Percentiles rank a stretch among this genome's conserved stretches.
phyloP scores from a whole-genome alignment of 1,140 invertebrate species.

The Pteromalus puparum region DNA sequence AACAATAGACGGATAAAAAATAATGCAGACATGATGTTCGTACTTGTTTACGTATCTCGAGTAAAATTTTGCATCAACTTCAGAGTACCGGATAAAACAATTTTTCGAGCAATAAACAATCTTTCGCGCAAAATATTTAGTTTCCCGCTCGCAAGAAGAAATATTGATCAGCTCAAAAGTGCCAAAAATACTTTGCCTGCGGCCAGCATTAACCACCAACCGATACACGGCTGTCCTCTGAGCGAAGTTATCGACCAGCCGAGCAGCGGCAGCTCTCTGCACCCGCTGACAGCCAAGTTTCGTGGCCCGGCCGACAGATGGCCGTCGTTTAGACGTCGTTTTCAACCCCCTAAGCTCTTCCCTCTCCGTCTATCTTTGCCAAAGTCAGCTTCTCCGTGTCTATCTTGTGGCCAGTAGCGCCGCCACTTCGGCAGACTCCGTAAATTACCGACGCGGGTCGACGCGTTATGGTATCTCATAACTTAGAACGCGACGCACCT shows the following conservation, averaged over 20 bases:
- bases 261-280: conserved; percentile 22
- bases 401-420: conserved; percentile 55
- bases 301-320: conserved; percentile 69
- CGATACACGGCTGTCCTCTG: conserved; percentile 63
- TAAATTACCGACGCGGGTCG: conserved; percentile 70
- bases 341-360: conserved; percentile 68
- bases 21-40: too few species aligned
- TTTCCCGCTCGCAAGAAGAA: not conserved
- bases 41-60: too few species aligned
- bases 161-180: conserved; percentile 52
- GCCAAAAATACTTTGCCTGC: conserved; percentile 31
- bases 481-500: conserved; percentile 29
- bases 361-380: conserved; percentile 36
- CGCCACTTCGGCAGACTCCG: conserved; percentile 58
- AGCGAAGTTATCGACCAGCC: conserved; percentile 66
- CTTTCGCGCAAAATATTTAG: not conserved
- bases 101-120: too few species aligned
- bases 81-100: too few species aligned
- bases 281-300: conserved; percentile 65
- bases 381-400: not conserved
- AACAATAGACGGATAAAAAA: too few species aligned
- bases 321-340: conserved; percentile 69
- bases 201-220: conserved; percentile 68
- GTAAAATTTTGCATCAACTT: too few species aligned
- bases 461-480: conserved; percentile 34